Percentiles rank a stretch among this genome's conserved stretches.
Conservation (phyloP, 2,888 invertebrate species). For the Pterostichus madidus region DNA sequence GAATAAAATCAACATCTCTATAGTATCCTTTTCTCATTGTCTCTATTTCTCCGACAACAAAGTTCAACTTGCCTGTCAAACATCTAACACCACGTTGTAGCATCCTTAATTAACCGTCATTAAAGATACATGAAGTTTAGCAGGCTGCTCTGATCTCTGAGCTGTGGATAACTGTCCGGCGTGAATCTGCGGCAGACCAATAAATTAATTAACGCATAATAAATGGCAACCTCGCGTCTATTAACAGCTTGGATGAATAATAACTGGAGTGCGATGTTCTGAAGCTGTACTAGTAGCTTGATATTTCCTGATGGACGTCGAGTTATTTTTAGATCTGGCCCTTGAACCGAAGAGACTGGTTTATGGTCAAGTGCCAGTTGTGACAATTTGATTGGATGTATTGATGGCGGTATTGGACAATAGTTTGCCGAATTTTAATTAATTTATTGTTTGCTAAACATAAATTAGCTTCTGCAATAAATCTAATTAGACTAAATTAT, state of each 20-base stretch:
- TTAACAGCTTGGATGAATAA: constrained; percentile 49
- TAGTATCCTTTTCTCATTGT: too few species aligned
- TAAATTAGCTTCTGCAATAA: too few species aligned
- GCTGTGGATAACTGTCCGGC: constrained; percentile 23
- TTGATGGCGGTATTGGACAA: too few species aligned
- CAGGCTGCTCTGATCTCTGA: constrained; percentile 27
- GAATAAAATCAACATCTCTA: too few species aligned
- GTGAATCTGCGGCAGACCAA: constrained; percentile 54
- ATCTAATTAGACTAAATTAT: too few species aligned
- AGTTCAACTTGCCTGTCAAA: not conserved
- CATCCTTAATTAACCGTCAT: constrained; percentile 24
- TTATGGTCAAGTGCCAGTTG: too few species aligned
- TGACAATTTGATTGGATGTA: too few species aligned
- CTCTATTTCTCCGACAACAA: not conserved
- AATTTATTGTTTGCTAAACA: too few species aligned
- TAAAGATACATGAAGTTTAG: constrained; percentile 32
- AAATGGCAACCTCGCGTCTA: constrained; percentile 61
- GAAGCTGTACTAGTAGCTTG: not conserved
- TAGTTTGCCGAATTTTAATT: too few species aligned
- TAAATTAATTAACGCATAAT: constrained; percentile 66
- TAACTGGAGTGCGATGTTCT: constrained; percentile 40
- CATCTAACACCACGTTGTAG: not conserved
- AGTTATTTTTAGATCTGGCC: constrained; percentile 13
- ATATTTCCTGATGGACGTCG: not conserved
- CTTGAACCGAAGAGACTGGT: not conserved